Base-by-base conservation (phyloP, 2,113 vertebrate genomes). In the Beaufortia kweichowensis region DNA sequence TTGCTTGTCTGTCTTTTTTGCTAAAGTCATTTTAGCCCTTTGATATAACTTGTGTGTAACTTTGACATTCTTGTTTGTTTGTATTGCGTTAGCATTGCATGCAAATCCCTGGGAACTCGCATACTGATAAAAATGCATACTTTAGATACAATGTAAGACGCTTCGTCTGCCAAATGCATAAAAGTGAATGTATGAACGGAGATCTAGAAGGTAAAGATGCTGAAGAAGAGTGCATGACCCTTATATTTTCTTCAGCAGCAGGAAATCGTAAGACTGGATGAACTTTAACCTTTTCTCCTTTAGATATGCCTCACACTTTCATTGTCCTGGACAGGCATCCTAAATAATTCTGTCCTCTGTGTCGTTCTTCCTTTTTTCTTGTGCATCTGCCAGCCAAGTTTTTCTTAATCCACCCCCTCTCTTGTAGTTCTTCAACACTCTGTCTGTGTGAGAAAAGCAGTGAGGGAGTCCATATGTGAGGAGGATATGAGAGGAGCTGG, bases 241-340 rank as follows among this genome's bases (percentile, higher is more conserved):
- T 64, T 60, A 31, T 75, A 31, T 53, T 71, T 28, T 74, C 17
- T 24, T 19, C 43, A 56, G 21, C 56, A 68, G 50, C 68, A 68
- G 56, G 48, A 68, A 41, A 33, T 41, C 68, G 35, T 19, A 19
- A 66, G 29, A 29, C 33, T n/a, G 63, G 59, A 53, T 75, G 53
- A 79, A 67, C 65, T 67, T 35, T 67, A 63, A 76, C 77, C 53
- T 12, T 50, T 66, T 14, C 17, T 64, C 61, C 31, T 72, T 72
- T 59, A 73, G 43, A 61, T 31, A 70, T 46, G 55, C 24, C 67
- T 60, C 41, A 48, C 33, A 11, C 10, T 66, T 11, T 29, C 10
- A 61, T 33, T 53, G 77, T 50, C 17, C n/a, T 5, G 35, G 57
- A 26, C 31, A 29, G 48, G 46, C 67, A 56, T 72, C 46, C 41